Evolutionary conservation across 2,113 vertebrate species (phyloP), one percentile per base, ranked within the genome.

Genomic region (Carlito syrichta): DNA sequence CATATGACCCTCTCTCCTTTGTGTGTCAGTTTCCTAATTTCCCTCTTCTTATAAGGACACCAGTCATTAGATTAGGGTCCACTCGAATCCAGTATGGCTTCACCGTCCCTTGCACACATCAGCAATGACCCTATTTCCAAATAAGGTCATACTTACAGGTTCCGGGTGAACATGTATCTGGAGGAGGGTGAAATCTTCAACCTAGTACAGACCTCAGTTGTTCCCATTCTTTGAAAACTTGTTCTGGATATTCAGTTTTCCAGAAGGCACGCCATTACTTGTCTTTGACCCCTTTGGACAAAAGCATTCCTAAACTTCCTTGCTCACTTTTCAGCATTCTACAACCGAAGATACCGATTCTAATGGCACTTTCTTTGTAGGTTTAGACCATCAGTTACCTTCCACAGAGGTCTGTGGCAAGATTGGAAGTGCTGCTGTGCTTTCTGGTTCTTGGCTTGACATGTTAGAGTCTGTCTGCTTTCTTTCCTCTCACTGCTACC

Each of bases 291-390:
- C 27, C 2, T 87, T 77, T 50, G 16, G 27, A 45, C 48, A 74
- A 78, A 68, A 89, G n/a, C 30, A 60, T 45, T 68, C 10, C 35
- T 38, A 54, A 63, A 68, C 27, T 62, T 68, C 76, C 14, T 86
- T 82, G 43, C 35, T 74, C 45, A n/a, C 35, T 60, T 86, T 52
- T 68, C 32, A 43, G 13, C 43, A 38, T 93, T 97, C 38, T 7
- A 79, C 86, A 73, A 52, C 68, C 12, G 35, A 38, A 84, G 32
- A 27, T 52, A 45, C 5, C 16, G n/a, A 68, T 81, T 73, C 10
- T 30, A 38, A 0, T 1, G 52, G 38, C 35, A n/a, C 17, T 77
- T 68, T 13, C 45, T 68, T 68, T 78, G 10, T n/a, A 45, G 56
- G 19, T 50, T 16, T 52, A 6, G 23, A 30, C 27, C 27, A 6